Evolutionary conservation across 2,113 vertebrate species (phyloP).

Genomic region (Corythaixoides concolor): DNA sequence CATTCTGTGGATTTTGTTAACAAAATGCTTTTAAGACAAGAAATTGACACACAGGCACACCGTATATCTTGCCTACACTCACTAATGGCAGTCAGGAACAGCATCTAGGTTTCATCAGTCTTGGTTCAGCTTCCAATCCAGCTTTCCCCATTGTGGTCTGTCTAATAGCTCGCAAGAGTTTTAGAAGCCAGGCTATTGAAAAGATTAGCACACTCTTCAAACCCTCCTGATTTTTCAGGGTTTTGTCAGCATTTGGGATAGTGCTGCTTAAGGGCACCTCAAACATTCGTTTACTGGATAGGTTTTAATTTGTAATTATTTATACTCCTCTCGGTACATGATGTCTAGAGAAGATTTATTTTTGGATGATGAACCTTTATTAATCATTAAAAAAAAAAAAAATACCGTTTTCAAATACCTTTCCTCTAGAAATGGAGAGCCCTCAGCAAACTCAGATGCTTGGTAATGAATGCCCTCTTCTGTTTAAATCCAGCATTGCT

Average conservation of each 20-base stretch:
- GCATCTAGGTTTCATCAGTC: neutral
- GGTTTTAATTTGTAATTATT: conserved; percentile 71
- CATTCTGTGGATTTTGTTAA: neutral
- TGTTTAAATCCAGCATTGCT: conserved; percentile 57
- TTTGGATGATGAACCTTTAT: conserved; percentile 65
- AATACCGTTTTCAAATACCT: neutral
- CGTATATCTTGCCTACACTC: neutral
- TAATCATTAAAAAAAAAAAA: conserved; percentile 34
- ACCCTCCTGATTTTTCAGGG: conserved; percentile 36
- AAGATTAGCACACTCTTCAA: conserved; percentile 28
- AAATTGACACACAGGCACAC: neutral
- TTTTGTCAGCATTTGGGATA: conserved; percentile 44
- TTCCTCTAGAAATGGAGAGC: neutral
- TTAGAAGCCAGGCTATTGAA: neutral
- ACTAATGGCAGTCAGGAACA: neutral
- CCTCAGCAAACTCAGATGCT: neutral
- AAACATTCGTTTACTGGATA: conserved; percentile 29
- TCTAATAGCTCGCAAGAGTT: neutral
- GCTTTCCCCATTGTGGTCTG: neutral
- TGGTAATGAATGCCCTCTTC: conserved; percentile 70
- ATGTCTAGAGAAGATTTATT: conserved; percentile 69
- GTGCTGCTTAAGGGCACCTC: conserved; percentile 52
- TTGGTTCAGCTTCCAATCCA: neutral
- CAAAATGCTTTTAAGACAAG: neutral
- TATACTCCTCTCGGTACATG: conserved; percentile 55